These are phyloP conservation scores for Cybosia mesomella DNA, from an alignment of 2,888 invertebrate genomes.

Conservation along the genomic window DNA sequence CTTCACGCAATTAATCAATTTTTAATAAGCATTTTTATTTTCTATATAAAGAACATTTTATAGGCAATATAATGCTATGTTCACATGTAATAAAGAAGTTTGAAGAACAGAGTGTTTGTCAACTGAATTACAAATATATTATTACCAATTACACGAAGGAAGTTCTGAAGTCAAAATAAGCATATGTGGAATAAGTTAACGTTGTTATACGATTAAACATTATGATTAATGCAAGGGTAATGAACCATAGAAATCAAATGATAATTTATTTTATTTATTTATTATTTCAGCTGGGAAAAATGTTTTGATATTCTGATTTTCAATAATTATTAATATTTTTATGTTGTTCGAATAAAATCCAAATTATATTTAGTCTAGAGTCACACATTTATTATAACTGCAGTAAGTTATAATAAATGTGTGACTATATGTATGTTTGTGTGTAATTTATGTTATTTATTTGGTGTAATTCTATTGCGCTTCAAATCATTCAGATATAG, in stretches of 20 bases:
- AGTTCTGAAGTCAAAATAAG: conserved; percentile 48
- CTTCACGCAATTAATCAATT: too few relatives aligned
- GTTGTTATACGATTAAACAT: conserved; percentile 19
- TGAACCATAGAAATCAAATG: conserved; percentile 1
- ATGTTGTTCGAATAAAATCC: neutral
- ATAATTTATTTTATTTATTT: neutral
- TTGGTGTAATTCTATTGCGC: neutral
- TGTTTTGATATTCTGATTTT: neutral
- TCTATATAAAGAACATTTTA: neutral
- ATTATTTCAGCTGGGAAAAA: neutral
- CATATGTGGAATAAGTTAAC: conserved; percentile 41
- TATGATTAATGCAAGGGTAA: conserved; percentile 4
- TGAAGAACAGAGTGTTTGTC: conserved; percentile 38
- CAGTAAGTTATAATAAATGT: too few relatives aligned
- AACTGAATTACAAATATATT: conserved; percentile 49
- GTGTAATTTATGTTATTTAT: neutral
- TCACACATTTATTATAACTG: too few relatives aligned
- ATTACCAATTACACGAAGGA: conserved; percentile 48
- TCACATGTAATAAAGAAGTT: neutral
- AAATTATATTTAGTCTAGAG: neutral
- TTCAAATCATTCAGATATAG: neutral
- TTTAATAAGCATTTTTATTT: too few relatives aligned
- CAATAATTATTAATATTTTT: neutral
- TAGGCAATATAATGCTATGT: neutral
- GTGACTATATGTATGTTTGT: too few relatives aligned